Evolutionary conservation across 1,140 invertebrate species (phyloP), one percentile per base, ranked within the genome.

Genomic region (Pectinophora gossypiella): DNA sequence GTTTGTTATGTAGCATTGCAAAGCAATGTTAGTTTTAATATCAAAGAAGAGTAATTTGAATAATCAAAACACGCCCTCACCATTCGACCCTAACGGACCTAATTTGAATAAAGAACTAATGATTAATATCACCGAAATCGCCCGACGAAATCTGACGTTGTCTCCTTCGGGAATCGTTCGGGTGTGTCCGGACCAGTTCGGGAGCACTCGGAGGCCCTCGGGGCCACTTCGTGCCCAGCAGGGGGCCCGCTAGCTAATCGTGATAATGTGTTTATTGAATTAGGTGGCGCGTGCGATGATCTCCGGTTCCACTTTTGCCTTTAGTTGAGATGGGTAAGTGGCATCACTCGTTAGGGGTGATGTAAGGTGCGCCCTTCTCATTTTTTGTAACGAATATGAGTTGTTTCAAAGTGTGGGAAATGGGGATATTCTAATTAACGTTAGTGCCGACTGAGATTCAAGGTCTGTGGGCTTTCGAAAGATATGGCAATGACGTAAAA

Each of bases 241-340:
- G 72, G 75, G 79, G 69, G 60, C 63, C 71, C 68, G 59, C 59
- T 64, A 72, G 78, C 78, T 86, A 86, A 86, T 86, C 83, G 79
- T 57, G 76, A 84, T 86, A 86, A 86, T 85, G 83, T 86, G 80
- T 84, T 86, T 86, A 86, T 86, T 84, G 79, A 86, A 85, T 86
- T 86, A 84, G 64, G 48, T 51, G 72, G 71, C 75, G 79, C 77
- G 83, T 86, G 83, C 81, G 78, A 59, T 66, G 61, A 64, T 56
- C 59, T 53, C 59, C 23, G 54, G 36, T 61, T 59, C 47, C 56
- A 46, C 35, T 20, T 44, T 19, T 19, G 38, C 38, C 16, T 10
- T 9, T 44, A 44, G 36, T 40, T 40, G 6, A 32, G 27, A 40
- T 18, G 16, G 61, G 59, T 65, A 66, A 66, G 62, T 66, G 68